phyloP scores from a whole-genome alignment of 2,113 vertebrate species.

The Atractosteus spatula region DNA sequence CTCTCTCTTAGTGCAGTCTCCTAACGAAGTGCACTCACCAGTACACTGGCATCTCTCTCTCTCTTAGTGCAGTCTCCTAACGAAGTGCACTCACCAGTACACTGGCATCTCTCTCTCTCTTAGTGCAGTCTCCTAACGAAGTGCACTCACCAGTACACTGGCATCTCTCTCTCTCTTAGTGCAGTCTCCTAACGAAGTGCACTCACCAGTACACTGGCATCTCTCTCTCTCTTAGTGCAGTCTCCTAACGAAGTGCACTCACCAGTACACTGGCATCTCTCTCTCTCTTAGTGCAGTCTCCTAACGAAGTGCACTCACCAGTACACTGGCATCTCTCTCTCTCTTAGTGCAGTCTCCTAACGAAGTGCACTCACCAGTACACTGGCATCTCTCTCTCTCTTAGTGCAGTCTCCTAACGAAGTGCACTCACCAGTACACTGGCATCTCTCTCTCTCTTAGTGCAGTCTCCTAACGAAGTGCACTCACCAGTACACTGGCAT shows the following conservation, averaged over 20 bases:
- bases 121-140: no score
- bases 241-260: constrained; percentile 40
- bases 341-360: no score
- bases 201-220: constrained; percentile 88
- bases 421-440: constrained; percentile 83
- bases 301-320: constrained; percentile 69
- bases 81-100: constrained; percentile 76
- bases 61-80: no score
- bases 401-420: no score
- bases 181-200: background rate
- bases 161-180: no score
- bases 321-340: constrained; percentile 64
- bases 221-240: no score
- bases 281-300: no score
- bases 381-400: constrained; percentile 45
- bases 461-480: background rate
- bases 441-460: no score
- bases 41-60: constrained; percentile 64
- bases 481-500: constrained; percentile 88
- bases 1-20: no score
- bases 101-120: constrained; percentile 45
- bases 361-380: constrained; percentile 76
- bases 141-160: constrained; percentile 83
- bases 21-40: constrained; percentile 69
- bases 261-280: constrained; percentile 85